These are phyloP conservation scores for Trissolcus brochymenae DNA, from an alignment of 2,888 invertebrate genomes.

Conservation along the genomic window DNA sequence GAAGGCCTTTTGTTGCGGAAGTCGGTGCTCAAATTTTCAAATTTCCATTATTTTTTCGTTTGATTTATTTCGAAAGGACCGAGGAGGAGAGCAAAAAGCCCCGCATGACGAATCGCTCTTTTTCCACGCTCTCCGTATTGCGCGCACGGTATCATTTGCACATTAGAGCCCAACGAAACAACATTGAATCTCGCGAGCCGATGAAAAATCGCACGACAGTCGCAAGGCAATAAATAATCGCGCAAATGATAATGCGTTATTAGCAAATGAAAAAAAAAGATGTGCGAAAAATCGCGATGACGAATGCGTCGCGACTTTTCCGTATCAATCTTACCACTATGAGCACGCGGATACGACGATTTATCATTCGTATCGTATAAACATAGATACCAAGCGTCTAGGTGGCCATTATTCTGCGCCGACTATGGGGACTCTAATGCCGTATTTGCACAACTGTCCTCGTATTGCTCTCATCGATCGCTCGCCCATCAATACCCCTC, in stretches of 20 bases:
- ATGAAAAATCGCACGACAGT: constrained; percentile 33
- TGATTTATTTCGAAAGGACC: constrained; percentile 42
- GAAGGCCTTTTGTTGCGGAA: constrained; percentile 43
- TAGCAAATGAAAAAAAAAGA: constrained; percentile 23
- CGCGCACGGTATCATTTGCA: constrained; percentile 18
- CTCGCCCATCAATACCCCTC: constrained; percentile 50
- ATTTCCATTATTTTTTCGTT: constrained; percentile 51
- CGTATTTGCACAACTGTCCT: constrained; percentile 67
- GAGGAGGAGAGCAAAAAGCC: constrained; percentile 4
- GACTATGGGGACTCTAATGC: constrained; percentile 59
- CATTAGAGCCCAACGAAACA: constrained; percentile 36
- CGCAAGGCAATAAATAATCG: constrained; percentile 37
- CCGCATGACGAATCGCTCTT: constrained; percentile 21
- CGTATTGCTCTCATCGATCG: constrained; percentile 55
- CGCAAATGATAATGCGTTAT: constrained; percentile 53
- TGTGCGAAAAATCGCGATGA: constrained; percentile 32
- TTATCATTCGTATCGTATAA: constrained; percentile 62
- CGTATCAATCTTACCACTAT: constrained; percentile 66
- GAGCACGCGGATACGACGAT: constrained; percentile 63
- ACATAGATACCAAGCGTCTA: constrained; percentile 64
- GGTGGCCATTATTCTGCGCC: constrained; percentile 43
- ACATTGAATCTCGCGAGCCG: constrained; percentile 13
- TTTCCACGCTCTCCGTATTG: constrained; percentile 11
- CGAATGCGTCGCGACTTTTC: constrained; percentile 50
- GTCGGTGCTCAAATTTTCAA: constrained; percentile 30